A percentile compares a stretch with the other conserved stretches of the same genome.
phyloP scores from a whole-genome alignment of 2,113 vertebrate species.

The Peromyscus californicus region DNA sequence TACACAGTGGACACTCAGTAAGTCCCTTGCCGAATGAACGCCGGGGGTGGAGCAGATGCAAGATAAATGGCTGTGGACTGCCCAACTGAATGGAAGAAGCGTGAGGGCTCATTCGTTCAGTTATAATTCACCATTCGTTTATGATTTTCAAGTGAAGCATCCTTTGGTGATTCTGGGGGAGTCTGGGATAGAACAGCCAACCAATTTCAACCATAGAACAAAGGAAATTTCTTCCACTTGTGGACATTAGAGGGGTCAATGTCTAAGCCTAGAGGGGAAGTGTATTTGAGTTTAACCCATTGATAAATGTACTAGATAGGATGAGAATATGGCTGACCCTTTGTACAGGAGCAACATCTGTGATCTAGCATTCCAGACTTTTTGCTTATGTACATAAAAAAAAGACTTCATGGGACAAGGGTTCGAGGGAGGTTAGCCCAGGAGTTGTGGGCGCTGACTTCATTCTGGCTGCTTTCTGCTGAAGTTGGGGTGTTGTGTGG shows the following conservation, averaged over 20 bases:
- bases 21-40: neutral
- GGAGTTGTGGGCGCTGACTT: neutral
- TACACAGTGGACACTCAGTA: neutral
- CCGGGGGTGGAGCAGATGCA: neutral
- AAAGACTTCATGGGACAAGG: neutral
- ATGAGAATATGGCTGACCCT: neutral
- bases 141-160: neutral
- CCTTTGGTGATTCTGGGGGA: neutral
- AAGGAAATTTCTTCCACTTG: neutral
- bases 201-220: neutral
- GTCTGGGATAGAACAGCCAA: neutral
- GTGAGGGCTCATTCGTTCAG: neutral
- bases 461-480: neutral
- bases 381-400: neutral
- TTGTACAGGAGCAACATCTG: neutral
- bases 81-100: neutral
- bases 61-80: neutral
- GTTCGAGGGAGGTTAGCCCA: neutral
- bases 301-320: too few species aligned
- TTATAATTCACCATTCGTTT: neutral
- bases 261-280: neutral
- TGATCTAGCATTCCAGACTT: neutral
- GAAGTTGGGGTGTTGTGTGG: neutral
- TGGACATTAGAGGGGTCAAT: neutral
- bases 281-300: neutral